These are phyloP conservation scores for Bombus turneri DNA, from an alignment of 1,140 invertebrate species.

Conservation along the genomic window DNA sequence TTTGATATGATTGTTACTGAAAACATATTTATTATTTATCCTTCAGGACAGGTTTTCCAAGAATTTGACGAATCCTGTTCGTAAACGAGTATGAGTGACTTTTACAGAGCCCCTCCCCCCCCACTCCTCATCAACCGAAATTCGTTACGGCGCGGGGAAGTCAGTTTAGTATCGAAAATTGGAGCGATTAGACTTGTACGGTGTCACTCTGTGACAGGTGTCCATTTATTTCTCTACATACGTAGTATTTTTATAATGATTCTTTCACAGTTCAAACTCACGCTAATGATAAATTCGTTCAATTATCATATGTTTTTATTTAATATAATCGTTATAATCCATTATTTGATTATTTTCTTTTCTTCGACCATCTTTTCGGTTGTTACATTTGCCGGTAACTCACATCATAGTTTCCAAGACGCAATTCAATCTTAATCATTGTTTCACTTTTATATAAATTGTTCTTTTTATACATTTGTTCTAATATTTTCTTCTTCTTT, in stretches of 20 bases:
- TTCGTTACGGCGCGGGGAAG: too few relatives aligned
- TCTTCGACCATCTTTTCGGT: not conserved
- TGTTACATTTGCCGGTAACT: not conserved
- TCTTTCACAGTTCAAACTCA: not conserved
- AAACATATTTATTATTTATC: not conserved
- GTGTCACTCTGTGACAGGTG: not conserved
- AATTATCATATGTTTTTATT: not conserved
- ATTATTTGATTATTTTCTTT: not conserved
- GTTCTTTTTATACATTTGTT: not conserved
- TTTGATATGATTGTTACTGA: not conserved
- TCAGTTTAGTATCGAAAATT: not conserved
- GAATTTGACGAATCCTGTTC: too few relatives aligned
- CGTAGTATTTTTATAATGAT: too few relatives aligned
- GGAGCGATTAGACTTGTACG: too few relatives aligned
- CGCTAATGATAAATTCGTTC: not conserved
- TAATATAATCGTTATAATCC: not conserved
- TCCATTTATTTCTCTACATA: not conserved
- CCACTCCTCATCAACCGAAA: too few relatives aligned
- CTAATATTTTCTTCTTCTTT: too few relatives aligned
- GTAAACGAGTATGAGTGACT: too few relatives aligned
- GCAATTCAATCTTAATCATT: not conserved
- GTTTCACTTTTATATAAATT: not conserved
- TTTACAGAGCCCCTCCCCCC: too few relatives aligned
- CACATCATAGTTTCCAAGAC: not conserved
- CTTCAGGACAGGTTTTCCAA: too few relatives aligned